A percentile compares a stretch with the other conserved stretches of the same genome.
phyloP scores from a whole-genome alignment of 1,140 invertebrate genomes.

The Coenobita brevimanus region DNA sequence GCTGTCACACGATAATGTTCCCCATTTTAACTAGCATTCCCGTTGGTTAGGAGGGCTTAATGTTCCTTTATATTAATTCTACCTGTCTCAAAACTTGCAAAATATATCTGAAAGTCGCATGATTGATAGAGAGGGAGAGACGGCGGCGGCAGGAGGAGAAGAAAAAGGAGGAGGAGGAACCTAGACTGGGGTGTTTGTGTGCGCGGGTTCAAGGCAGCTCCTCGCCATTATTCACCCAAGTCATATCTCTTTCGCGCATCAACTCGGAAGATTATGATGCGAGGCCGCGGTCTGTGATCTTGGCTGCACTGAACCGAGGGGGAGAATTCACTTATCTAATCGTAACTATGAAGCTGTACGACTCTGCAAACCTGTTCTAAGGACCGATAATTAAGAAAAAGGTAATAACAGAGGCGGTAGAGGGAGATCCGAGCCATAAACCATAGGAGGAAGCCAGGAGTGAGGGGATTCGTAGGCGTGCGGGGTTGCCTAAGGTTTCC shows the following conservation, averaged over 20 bases:
- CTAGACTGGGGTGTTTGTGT: slow-evolving; percentile 26
- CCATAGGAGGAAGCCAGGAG: slow-evolving; percentile 36
- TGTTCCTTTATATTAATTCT: too few species aligned
- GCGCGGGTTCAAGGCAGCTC: slow-evolving; percentile 19
- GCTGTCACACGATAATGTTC: too few species aligned
- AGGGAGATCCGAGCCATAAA: slow-evolving; percentile 22
- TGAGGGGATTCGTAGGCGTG: slow-evolving; percentile 36
- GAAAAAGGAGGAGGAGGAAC: not conserved
- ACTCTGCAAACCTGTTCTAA: too few species aligned
- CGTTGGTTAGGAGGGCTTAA: too few species aligned
- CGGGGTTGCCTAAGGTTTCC: slow-evolving; percentile 54
- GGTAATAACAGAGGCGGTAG: not conserved
- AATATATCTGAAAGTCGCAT: too few species aligned
- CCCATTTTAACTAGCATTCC: too few species aligned
- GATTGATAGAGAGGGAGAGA: not conserved
- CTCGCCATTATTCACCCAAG: slow-evolving; percentile 42
- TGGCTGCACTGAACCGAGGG: not conserved
- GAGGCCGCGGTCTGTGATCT: slow-evolving; percentile 10
- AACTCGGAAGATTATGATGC: slow-evolving; percentile 35
- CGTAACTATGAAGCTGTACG: too few species aligned
- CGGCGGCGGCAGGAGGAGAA: not conserved
- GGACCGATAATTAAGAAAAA: slow-evolving; percentile 6
- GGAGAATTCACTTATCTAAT: too few species aligned
- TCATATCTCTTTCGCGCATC: slow-evolving; percentile 58
- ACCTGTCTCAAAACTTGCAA: too few species aligned